Evolutionary conservation across 53 echinoderm and acorn worm genomes (phyloP), one percentile per base, ranked within the genome.

Genomic region (Echinometra lucunter): DNA sequence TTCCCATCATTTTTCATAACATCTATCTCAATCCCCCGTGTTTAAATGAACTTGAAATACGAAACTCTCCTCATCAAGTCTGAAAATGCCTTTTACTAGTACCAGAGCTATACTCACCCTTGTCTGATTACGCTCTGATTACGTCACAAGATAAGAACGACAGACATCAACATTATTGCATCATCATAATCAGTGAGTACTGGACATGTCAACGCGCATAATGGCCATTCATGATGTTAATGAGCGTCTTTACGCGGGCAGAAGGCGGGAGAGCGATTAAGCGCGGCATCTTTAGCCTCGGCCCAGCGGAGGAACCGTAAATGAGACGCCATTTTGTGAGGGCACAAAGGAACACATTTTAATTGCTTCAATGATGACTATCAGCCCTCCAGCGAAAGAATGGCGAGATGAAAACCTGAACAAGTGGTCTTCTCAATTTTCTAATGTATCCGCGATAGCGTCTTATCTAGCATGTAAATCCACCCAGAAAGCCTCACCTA

Each of bases 391-490:
- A 70, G 92, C 69, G 45, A 44, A 92, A 92, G 40, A 44, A 92
- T 37, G 92, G 53, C 13, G 88, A 49, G 88, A 88, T 88, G 92
- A 53, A 92, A 92, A 92, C 69, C 32, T 44, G 69, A 70, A 72
- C 44, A 92, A 92, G 92, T 92, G 92, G 92, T 21, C 57, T 81
- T 93, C 93, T 93, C 93, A 93, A 93, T 93, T 93, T 78, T 93
- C 93, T 93, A 93, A 93, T 93, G 93, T 93, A 57, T 80, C 93
- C 35, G 81, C 93, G 93, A 93, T 93, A 80, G 78, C 81, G 93
- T 57, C 93, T 93, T 93, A 93, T 93, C 93, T 37, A 32, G 93
- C 56, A 58, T 81, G 93, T 75, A 93, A 93, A 93, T 93, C 93
- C 93, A 93, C 57, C 81, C 93, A 15, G 45, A 93, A 93, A 93